Base-by-base conservation (phyloP, 2,888 invertebrate genomes). In the Lysandra bellargus region DNA sequence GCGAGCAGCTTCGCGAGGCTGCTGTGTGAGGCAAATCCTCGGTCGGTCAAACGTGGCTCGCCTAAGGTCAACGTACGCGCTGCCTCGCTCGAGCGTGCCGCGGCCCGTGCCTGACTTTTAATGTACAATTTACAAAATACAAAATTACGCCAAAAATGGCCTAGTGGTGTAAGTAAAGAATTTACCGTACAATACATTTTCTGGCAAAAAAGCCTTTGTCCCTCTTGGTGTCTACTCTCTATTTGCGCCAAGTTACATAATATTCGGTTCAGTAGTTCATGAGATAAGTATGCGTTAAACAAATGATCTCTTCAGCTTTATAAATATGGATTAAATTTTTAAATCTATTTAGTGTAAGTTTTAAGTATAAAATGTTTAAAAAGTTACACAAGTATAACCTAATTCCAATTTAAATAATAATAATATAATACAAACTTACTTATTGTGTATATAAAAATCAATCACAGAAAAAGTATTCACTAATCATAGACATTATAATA, bases 291-390 rank as follows among this genome's bases (percentile, higher is more conserved):
- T 14, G 14, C 14, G 1, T 53, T 14, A 53, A 57, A 57, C 4
- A 14, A 17, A 49, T 0, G 9, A 49, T 49, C 4, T 17, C 57
- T 57, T 57, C 57, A 57, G 57, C 57, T 17, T 14, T 17, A 57
- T 57, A 57, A 17, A 4, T 57, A 57, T 57, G 17, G 57, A 57
- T 57, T 1, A 69, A 30, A 33, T 12, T 69, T 69, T 33, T 33
- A 64, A 30, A 69, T 33, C 33, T 69, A 69, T 69, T 69, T 1
- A 74, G n/a, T 40, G 4, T 74, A 44, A 73, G 73, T 73, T 44
- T 14, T 73, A 40, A 74, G 44, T 74, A 74, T 74, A 74, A 74
- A 74, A 74, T 23, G 44, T 74, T n/a, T 23, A 74, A 74, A 74
- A 74, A 74, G 17, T 44, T 74, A 1, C 69, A 14, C 33, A 37